A percentile compares a stretch with the other conserved stretches of the same genome.
Evolutionary conservation across 2,797 vertebrate genomes (phyloP).

Genomic region (Manis javanica): DNA sequence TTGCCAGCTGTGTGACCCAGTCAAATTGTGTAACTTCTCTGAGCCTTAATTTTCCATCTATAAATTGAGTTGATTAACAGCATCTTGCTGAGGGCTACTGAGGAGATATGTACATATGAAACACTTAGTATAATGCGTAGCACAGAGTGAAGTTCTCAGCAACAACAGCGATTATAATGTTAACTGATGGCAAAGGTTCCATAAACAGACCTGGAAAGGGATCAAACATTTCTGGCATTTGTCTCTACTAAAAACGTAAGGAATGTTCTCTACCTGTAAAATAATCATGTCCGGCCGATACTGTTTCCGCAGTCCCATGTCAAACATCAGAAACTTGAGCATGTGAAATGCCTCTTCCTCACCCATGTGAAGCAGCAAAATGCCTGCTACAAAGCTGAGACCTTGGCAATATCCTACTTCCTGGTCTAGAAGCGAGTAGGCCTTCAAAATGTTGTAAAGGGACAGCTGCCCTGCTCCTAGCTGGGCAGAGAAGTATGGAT

Average conservation of each 20-base stretch:
- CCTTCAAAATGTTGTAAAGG: slow-evolving; percentile 97
- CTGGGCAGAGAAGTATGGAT: slow-evolving; percentile 98
- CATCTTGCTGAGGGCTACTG: not conserved
- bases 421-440: slow-evolving; percentile 97
- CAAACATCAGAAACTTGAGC: slow-evolving; percentile 98
- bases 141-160: not conserved
- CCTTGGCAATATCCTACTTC: slow-evolving; percentile 99
- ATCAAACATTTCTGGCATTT: not conserved
- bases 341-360: slow-evolving; percentile 97
- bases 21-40: not conserved
- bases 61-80: not conserved
- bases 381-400: slow-evolving; percentile 97
- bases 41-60: not conserved
- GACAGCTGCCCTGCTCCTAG: slow-evolving; percentile 97
- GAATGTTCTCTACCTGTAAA: slow-evolving; percentile 91
- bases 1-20: not conserved
- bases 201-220: not conserved
- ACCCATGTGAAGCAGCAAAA: slow-evolving; percentile 96
- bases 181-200: not conserved
- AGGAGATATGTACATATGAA: not conserved
- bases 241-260: not conserved
- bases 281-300: slow-evolving; percentile 98
- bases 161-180: not conserved
- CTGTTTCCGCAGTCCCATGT: slow-evolving; percentile 95
- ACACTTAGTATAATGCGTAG: not conserved